Conservation (phyloP, 1,140 invertebrate genomes). For the Drosophila sp. region DNA sequence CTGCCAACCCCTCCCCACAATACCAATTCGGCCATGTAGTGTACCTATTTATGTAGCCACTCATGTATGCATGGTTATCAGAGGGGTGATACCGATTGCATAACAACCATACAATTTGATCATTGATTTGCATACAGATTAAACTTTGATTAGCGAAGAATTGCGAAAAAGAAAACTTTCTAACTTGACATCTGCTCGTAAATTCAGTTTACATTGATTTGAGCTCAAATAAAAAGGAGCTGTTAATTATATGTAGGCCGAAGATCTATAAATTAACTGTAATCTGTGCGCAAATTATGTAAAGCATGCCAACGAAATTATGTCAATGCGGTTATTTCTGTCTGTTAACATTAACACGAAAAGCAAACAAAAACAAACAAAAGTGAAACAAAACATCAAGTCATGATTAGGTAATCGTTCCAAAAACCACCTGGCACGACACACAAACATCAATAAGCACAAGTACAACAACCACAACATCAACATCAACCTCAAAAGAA, state of each 20-base stretch:
- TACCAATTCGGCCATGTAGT: conserved; percentile 34
- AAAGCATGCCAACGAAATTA: conserved; percentile 74
- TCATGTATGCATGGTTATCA: background rate
- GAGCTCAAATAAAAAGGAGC: conserved; percentile 10
- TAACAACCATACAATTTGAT: conserved; percentile 46
- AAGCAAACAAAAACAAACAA: conserved; percentile 37
- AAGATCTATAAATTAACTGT: conserved; percentile 72
- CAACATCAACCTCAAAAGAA: conserved; percentile 1
- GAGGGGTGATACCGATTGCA: conserved; percentile 38
- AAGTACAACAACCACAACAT: conserved; percentile 41
- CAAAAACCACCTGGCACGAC: conserved; percentile 77
- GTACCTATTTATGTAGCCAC: background rate
- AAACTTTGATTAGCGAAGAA: conserved; percentile 63
- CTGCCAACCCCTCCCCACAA: conserved; percentile 38
- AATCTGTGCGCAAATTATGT: conserved; percentile 67
- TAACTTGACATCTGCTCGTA: conserved; percentile 57
- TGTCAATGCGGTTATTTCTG: conserved; percentile 71
- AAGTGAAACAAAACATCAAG: conserved; percentile 49
- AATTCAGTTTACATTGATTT: conserved; percentile 25
- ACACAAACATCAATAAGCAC: conserved; percentile 66
- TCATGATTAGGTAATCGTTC: conserved; percentile 80
- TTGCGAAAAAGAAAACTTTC: conserved; percentile 72
- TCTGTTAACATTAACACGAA: conserved; percentile 26
- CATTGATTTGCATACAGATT: conserved; percentile 74
- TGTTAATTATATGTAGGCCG: conserved; percentile 69